Evolutionary conservation across 1,140 invertebrate genomes (phyloP).

Genomic region (Drosophila sproati): DNA sequence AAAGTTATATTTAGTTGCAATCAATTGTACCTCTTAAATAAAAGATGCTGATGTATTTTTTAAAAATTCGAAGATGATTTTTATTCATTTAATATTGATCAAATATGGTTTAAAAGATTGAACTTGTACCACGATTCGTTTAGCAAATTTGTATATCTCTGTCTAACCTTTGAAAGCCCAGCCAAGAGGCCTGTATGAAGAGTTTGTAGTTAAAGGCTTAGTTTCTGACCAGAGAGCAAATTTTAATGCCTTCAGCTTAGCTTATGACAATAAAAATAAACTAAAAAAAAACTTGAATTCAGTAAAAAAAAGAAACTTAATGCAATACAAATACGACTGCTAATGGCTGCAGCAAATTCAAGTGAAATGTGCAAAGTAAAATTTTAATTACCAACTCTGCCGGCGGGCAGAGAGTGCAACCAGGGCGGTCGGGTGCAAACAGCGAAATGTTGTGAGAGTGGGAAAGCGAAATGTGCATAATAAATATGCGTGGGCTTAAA

Average conservation of each 20-base stretch:
- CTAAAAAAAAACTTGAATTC: conserved; percentile 18
- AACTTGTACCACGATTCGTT: no score
- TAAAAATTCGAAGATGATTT: no score
- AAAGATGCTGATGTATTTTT: no score
- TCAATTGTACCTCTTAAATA: no score
- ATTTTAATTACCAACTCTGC: conserved; percentile 68
- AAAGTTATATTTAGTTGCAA: no score
- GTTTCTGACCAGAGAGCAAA: conserved; percentile 7
- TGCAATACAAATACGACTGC: conserved; percentile 12
- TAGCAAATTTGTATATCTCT: no score
- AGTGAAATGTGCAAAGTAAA: conserved; percentile 52
- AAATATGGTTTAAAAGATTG: no score
- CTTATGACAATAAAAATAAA: not conserved
- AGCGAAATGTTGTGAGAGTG: conserved; percentile 41
- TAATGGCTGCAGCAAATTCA: conserved; percentile 29
- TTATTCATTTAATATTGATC: no score
- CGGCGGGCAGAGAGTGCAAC: conserved; percentile 9
- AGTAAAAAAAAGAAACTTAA: conserved; percentile 1
- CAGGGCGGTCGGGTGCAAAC: not conserved
- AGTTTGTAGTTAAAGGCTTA: not conserved
- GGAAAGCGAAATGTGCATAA: conserved; percentile 59
- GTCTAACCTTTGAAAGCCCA: not conserved
- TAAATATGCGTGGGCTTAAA: conserved; percentile 75
- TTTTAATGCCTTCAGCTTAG: conserved; percentile 4
- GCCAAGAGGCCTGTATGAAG: not conserved